These are phyloP conservation scores for Anoplophora glabripennis DNA, from an alignment of 1,140 invertebrate species.

Conservation along the genomic window DNA sequence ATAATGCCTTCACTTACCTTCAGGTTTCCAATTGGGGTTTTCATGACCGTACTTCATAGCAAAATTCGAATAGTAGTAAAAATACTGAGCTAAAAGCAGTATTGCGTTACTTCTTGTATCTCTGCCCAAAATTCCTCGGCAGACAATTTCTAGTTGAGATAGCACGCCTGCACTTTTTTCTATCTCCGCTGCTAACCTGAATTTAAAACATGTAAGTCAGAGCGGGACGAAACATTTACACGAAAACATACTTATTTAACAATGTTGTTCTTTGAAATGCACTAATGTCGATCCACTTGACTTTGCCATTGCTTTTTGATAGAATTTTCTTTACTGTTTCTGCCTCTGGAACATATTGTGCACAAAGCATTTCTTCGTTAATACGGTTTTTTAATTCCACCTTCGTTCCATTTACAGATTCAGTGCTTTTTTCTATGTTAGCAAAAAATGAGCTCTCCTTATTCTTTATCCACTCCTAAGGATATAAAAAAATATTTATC, in stretches of 20 bases:
- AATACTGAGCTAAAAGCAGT: conserved; percentile 34
- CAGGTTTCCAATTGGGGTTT: conserved; percentile 40
- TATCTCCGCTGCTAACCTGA: conserved; percentile 35
- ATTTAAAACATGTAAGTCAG: conserved; percentile 2
- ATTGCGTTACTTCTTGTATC: conserved; percentile 32
- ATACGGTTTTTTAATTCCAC: conserved; percentile 8
- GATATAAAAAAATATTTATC: conserved; percentile 7
- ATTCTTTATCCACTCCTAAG: conserved; percentile 30
- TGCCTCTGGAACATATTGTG: conserved; percentile 11
- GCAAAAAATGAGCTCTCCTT: conserved; percentile 12
- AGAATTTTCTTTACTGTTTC: conserved; percentile 15
- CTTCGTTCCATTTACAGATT: conserved; percentile 9
- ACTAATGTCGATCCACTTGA: conserved; percentile 15
- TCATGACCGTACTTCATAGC: conserved; percentile 43
- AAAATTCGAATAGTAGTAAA: conserved; percentile 41
- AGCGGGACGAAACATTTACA: not conserved
- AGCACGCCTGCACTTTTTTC: conserved; percentile 34
- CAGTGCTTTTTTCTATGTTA: conserved; percentile 13
- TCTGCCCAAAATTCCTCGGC: conserved; percentile 33
- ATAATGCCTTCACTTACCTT: conserved; percentile 10
- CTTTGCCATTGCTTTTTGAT: conserved; percentile 1
- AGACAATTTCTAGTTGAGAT: conserved; percentile 37
- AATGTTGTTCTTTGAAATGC: conserved; percentile 15
- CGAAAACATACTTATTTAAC: conserved; percentile 20
- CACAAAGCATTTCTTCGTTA: conserved; percentile 16